Percentiles rank a stretch among this genome's conserved stretches.
phyloP scores from a whole-genome alignment of 2,113 vertebrate genomes.

The Hypomesus transpacificus region DNA sequence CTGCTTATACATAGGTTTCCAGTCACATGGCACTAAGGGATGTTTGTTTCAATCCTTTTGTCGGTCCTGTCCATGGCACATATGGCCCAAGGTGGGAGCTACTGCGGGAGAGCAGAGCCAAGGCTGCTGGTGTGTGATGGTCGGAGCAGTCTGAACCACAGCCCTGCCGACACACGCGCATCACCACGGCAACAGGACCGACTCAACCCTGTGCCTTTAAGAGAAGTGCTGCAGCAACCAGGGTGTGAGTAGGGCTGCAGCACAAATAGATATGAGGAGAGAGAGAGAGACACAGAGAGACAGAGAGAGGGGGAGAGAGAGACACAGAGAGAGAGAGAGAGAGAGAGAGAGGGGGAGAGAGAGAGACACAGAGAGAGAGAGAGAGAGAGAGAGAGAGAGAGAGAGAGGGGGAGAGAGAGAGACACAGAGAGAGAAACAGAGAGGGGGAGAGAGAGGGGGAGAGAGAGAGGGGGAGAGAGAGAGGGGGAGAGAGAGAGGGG shows the following conservation, averaged over 20 bases:
- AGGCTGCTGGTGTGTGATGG: slow-evolving; percentile 18
- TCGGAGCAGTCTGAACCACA: slow-evolving; percentile 29
- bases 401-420: slow-evolving; percentile 20
- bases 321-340: not conserved
- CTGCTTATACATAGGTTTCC: too few relatives aligned
- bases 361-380: slow-evolving; percentile 30
- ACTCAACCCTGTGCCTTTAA: slow-evolving; percentile 61
- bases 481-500: slow-evolving; percentile 27
- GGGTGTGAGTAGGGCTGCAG: slow-evolving; percentile 62
- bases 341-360: slow-evolving; percentile 28
- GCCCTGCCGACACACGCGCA: slow-evolving; percentile 15
- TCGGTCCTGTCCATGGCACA: too few relatives aligned
- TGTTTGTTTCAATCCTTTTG: too few relatives aligned
- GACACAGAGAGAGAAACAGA: slow-evolving; percentile 22
- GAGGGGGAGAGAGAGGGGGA: not conserved
- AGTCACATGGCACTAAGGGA: too few relatives aligned
- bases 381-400: slow-evolving; percentile 36
- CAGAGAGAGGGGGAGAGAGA: slow-evolving; percentile 21
- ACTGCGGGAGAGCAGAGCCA: not conserved
- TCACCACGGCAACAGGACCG: slow-evolving; percentile 58
- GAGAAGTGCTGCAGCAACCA: slow-evolving; percentile 65
- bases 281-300: slow-evolving; percentile 12
- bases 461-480: slow-evolving; percentile 27
- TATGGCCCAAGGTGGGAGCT: too few relatives aligned
- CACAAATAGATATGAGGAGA: not conserved